Base-by-base conservation (phyloP, 1,140 invertebrate species). In the Euura saliciscinereae region DNA sequence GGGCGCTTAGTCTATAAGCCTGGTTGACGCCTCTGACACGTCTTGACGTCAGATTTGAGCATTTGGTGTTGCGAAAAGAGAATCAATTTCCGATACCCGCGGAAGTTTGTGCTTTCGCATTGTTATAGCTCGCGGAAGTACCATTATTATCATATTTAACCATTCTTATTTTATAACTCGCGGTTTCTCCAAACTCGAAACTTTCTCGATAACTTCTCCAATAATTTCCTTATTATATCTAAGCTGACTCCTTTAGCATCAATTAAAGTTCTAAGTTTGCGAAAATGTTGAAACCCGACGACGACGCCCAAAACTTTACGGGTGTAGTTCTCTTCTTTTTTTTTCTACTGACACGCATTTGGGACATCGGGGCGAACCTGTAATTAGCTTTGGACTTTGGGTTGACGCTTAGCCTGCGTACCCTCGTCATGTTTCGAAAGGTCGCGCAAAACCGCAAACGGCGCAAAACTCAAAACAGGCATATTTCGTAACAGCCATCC, bases 81-180 rank as follows among this genome's bases (percentile, higher is more conserved):
- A 11, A 11, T 59, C 51, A 59, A 59, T 59, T 28, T 59, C 51
- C 51, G 13, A 59, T 59, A 59, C 51, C 4, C 51, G 8, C 8
- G 13, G 28, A 28, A 59, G 10, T 59, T 8, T 59, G 13, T 59
- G 13, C 51, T 59, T 59, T 8, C 8, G 8, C 51, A 59, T 74
- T 28, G 28, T 28, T 74, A 74, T 74, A 28, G 28, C 73, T 70
- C 28, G 28, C 28, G 28, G 28, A 28, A 28, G 28, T 28, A 28
- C 28, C 28, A 28, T 74, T 74, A 74, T 74, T 74, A 74, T 74
- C 70, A 74, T 74, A 74, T 68, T 74, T 74, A 74, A 71, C 73
- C 69, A 71, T 68, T 74, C 70, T 51, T 65, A 74, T 68, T 74
- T 74, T 71, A 71, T 69, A 65, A 71, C 65, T 74, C 70, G 64